These are phyloP conservation scores for Chamaetylas fuelleborni DNA, from an alignment of 2,113 vertebrate genomes.

Conservation along the genomic window DNA sequence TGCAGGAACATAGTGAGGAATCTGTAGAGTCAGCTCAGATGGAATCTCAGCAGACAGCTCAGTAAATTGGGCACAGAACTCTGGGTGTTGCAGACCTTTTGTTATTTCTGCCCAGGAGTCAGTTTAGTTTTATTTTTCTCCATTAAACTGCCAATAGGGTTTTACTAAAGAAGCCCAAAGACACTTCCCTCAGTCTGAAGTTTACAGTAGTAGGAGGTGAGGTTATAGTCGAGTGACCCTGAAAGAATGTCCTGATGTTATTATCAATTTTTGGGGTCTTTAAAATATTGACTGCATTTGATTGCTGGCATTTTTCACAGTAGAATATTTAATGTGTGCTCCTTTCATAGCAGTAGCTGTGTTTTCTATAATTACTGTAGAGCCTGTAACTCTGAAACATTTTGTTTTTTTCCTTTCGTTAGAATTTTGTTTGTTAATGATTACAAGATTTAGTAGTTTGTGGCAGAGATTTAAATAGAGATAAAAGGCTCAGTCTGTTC, in stretches of 20 bases:
- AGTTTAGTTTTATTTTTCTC: not conserved
- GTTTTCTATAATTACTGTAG: not conserved
- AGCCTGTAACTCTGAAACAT: not conserved
- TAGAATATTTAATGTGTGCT: not conserved
- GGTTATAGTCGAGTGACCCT: not conserved
- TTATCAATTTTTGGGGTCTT: not conserved
- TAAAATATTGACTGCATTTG: not conserved
- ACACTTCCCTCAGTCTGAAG: not conserved
- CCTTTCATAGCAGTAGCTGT: not conserved
- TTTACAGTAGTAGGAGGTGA: not conserved
- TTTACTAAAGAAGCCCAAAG: not conserved
- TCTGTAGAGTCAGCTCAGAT: slow-evolving; percentile 41
- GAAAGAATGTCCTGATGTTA: not conserved
- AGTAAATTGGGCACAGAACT: not conserved
- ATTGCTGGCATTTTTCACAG: not conserved
- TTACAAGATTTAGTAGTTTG: not conserved
- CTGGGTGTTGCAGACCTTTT: not conserved
- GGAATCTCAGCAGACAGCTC: slow-evolving; percentile 39
- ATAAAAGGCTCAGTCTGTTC: not conserved
- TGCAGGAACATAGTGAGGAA: slow-evolving; percentile 47
- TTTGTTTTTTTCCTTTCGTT: not conserved
- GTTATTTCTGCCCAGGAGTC: slow-evolving; percentile 3
- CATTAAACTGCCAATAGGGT: not conserved
- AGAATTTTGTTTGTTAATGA: not conserved
- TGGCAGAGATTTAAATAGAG: not conserved